Evolutionary conservation across 2,888 invertebrate genomes (phyloP).

Genomic region (Adineta ricciae): DNA sequence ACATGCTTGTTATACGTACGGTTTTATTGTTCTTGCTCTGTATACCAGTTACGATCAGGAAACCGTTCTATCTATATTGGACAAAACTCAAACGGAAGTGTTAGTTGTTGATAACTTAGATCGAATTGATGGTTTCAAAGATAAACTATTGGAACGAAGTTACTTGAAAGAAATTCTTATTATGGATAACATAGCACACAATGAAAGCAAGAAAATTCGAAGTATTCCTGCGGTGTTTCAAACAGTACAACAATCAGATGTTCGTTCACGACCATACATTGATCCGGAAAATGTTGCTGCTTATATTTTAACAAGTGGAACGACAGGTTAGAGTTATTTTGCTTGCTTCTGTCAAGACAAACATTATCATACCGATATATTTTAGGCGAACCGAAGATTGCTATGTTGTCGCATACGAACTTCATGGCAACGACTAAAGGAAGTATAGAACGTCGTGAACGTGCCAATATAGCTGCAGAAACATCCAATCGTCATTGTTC

Average conservation of each 20-base stretch:
- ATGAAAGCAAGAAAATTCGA: background rate
- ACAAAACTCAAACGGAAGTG: background rate
- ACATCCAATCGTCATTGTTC: constrained; percentile 39
- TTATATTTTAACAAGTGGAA: background rate
- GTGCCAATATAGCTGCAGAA: background rate
- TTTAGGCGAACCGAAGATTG: background rate
- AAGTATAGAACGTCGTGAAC: background rate
- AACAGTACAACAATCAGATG: background rate
- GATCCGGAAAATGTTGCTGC: background rate
- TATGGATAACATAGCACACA: background rate
- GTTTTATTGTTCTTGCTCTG: constrained; percentile 22
- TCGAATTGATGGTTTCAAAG: background rate
- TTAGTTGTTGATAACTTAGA: background rate
- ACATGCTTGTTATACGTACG: constrained; percentile 28
- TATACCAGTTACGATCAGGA: constrained; percentile 28
- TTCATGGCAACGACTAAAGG: background rate
- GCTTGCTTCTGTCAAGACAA: no score
- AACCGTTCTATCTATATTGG: constrained; percentile 22
- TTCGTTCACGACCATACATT: background rate
- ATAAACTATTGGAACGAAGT: background rate
- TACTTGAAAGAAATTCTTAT: background rate
- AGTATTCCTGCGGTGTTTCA: background rate
- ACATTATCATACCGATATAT: no score
- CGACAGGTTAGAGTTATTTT: background rate
- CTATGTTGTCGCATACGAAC: background rate